phyloP scores from a whole-genome alignment of 92 coral and sea anemone species.

The Epizoanthus illoricatus region DNA sequence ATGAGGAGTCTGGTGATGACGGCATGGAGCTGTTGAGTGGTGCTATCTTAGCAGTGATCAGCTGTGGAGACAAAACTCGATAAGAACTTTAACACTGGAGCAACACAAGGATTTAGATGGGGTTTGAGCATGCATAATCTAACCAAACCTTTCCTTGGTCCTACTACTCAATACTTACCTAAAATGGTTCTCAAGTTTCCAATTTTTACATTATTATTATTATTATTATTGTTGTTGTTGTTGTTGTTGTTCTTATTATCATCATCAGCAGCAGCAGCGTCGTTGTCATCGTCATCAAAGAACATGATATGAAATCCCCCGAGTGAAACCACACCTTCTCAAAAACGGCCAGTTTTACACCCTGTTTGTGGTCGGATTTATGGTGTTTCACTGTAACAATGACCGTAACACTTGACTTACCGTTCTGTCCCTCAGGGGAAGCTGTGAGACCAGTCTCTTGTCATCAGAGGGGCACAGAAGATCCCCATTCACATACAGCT shows the following conservation, averaged over 20 bases:
- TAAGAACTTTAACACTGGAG: not conserved
- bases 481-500: conserved; percentile 94
- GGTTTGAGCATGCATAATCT: too few relatives aligned
- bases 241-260: too few relatives aligned
- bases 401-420: conserved; percentile 39
- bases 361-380: too few relatives aligned
- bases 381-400: too few relatives aligned
- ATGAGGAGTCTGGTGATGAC: conserved; percentile 99
- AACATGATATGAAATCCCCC: too few relatives aligned
- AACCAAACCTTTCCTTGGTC: too few relatives aligned
- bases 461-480: conserved; percentile 94
- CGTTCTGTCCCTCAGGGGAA: conserved; percentile 85
- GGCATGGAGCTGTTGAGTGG: conserved; percentile 94
- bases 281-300: too few relatives aligned
- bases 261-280: too few relatives aligned
- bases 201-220: too few relatives aligned
- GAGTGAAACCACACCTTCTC: not conserved
- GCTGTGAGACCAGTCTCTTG: conserved; percentile 90
- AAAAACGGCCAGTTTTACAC: not conserved
- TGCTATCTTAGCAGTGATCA: conserved; percentile 95
- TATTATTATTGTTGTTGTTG: too few relatives aligned
- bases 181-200: too few relatives aligned
- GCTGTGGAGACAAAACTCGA: conserved; percentile 45
- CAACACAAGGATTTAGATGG: not conserved
- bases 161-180: too few relatives aligned